Evolutionary conservation across 2,113 vertebrate species (phyloP).

Genomic region (Mustela nigripes): DNA sequence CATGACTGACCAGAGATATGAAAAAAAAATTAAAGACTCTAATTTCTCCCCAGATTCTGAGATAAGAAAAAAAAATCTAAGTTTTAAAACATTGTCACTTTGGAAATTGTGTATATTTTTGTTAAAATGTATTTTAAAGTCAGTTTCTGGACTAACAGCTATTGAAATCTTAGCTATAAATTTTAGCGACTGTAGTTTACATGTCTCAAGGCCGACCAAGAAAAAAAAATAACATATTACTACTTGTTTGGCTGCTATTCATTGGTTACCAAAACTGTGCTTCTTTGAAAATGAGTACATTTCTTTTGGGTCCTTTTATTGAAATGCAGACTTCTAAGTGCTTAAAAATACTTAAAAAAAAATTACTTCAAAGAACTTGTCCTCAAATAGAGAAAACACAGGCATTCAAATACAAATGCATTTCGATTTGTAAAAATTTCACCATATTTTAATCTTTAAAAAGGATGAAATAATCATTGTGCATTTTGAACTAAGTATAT

Average conservation of each 20-base stretch:
- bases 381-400: neutral
- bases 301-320: neutral
- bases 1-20: neutral
- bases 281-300: neutral
- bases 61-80: neutral
- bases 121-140: neutral
- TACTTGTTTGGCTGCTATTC: neutral
- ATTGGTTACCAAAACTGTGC: neutral
- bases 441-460: conserved; percentile 7
- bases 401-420: neutral
- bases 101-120: neutral
- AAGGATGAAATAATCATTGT: neutral
- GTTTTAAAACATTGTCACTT: neutral
- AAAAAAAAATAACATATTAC: neutral
- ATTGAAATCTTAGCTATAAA: neutral
- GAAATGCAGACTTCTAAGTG: neutral
- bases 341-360: conserved; percentile 2
- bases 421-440: neutral
- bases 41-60: neutral
- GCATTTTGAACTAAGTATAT: neutral
- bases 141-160: neutral
- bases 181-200: neutral
- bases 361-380: neutral
- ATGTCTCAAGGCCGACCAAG: neutral
- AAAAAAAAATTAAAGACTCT: neutral